phyloP scores from a whole-genome alignment of 2,888 invertebrate genomes.

The Aricia artaxerxes region DNA sequence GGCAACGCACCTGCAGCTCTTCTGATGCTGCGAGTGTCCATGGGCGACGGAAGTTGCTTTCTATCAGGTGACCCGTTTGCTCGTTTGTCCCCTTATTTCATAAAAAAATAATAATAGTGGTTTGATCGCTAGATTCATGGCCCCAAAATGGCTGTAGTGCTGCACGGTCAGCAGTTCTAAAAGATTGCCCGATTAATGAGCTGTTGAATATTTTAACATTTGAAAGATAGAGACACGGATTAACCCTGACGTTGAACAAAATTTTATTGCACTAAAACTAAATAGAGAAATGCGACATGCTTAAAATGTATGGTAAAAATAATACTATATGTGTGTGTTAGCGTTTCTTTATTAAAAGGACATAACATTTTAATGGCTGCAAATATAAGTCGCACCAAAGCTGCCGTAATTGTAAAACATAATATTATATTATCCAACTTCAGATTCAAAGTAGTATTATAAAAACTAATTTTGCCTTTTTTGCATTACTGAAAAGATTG shows the following conservation, averaged over 20 bases:
- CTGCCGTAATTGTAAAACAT: neutral
- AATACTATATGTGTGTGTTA: neutral
- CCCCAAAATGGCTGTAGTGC: constrained; percentile 50
- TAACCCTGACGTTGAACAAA: neutral
- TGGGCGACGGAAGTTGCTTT: no score
- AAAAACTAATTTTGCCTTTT: constrained; percentile 27
- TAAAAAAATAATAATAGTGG: no score
- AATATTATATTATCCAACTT: neutral
- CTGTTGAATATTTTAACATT: constrained; percentile 50
- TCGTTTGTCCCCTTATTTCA: no score
- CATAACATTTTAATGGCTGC: neutral
- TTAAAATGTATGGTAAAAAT: no score
- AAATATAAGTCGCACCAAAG: neutral
- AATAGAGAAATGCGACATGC: neutral
- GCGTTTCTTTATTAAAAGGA: neutral
- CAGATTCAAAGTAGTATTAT: neutral
- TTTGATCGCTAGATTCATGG: constrained; percentile 50
- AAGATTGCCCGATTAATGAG: constrained; percentile 70
- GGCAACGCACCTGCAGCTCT: no score
- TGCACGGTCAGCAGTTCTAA: constrained; percentile 64
- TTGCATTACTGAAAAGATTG: constrained; percentile 29
- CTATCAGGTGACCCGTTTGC: no score
- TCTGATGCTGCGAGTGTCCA: no score
- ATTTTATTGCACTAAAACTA: neutral
- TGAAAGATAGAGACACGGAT: neutral